phyloP scores from a whole-genome alignment of 2,888 invertebrate species.

The Emmelina monodactyla region DNA sequence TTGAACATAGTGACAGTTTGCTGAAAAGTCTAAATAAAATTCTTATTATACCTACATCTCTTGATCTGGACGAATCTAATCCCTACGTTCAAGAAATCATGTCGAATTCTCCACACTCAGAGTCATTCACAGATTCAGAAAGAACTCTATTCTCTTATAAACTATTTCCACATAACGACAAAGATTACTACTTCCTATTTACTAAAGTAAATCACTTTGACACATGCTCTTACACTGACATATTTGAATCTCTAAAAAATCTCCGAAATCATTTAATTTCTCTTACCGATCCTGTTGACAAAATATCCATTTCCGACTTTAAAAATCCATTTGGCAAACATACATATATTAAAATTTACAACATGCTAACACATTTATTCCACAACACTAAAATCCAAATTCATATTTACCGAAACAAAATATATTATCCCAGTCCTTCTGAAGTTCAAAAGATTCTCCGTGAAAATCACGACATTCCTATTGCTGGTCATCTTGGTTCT shows the following conservation, averaged over 20 bases:
- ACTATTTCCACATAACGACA: neutral
- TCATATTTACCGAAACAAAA: neutral
- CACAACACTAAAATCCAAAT: neutral
- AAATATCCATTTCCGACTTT: constrained; percentile 1
- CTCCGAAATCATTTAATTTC: neutral
- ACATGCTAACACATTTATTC: constrained; percentile 3
- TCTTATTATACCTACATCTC: constrained; percentile 16
- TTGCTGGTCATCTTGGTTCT: constrained; percentile 10
- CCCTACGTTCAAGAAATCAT: constrained; percentile 17
- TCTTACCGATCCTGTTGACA: neutral
- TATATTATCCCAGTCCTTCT: neutral
- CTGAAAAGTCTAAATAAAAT: constrained; percentile 10
- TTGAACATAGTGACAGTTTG: constrained; percentile 13
- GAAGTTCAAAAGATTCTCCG: constrained; percentile 5
- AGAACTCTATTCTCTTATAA: neutral
- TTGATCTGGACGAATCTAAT: constrained; percentile 20
- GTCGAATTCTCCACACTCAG: constrained; percentile 2
- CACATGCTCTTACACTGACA: constrained; percentile 1
- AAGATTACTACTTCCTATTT: constrained; percentile 10
- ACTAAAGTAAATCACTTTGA: constrained; percentile 9
- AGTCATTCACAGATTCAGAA: constrained; percentile 1
- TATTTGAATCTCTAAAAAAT: constrained; percentile 3
- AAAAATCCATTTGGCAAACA: constrained; percentile 2
- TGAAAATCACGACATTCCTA: constrained; percentile 11
- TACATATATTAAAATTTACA: constrained; percentile 4